Conservation (phyloP, 2,113 vertebrate species). For the Hystrix cristata region DNA sequence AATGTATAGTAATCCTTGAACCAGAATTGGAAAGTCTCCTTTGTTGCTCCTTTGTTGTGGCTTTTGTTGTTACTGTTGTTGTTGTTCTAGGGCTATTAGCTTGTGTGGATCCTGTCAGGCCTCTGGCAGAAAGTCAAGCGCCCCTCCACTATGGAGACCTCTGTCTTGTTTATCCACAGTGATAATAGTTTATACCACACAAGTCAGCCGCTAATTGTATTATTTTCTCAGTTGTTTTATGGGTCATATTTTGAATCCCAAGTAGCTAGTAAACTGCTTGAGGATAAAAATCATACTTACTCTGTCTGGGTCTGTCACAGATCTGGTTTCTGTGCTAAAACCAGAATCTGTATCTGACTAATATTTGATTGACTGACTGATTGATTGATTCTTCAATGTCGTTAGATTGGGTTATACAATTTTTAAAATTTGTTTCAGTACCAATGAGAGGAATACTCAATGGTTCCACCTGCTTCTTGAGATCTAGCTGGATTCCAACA, state of each 20-base stretch:
- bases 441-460: background rate
- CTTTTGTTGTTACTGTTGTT: background rate
- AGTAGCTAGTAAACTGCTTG: background rate
- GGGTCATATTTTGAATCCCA: background rate
- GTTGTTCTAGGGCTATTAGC: background rate
- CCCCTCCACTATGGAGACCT: background rate
- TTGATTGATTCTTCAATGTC: background rate
- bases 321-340: background rate
- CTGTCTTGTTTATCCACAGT: background rate
- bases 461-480: background rate
- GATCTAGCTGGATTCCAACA: background rate
- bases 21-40: background rate
- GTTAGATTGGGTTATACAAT: background rate
- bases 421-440: background rate
- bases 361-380: background rate
- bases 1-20: background rate
- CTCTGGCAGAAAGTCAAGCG: background rate
- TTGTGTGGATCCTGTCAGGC: background rate
- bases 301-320: background rate
- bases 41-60: background rate
- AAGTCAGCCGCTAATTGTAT: background rate
- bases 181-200: background rate
- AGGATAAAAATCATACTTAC: background rate
- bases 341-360: slow-evolving; percentile 37
- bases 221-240: background rate